Evolutionary conservation across 2,888 invertebrate genomes (phyloP).

Genomic region (Dioctria rufipes): DNA sequence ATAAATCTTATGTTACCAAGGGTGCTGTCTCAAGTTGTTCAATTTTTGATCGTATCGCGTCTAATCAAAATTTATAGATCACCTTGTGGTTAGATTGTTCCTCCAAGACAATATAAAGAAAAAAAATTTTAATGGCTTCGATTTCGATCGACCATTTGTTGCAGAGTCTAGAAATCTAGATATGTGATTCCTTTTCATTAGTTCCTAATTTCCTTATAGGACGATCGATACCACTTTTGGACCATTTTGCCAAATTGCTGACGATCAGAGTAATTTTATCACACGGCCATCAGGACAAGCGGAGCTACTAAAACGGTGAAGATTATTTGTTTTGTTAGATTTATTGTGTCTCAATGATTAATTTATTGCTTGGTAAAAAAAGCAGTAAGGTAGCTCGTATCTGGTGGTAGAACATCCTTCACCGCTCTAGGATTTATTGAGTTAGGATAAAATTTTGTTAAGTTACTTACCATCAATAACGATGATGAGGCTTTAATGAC

Average conservation of each 20-base stretch:
- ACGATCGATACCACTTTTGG: background rate
- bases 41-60: slow-evolving; percentile 14
- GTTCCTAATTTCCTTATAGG: background rate
- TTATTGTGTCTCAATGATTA: slow-evolving; percentile 8
- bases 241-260: slow-evolving; percentile 39
- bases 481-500: slow-evolving; percentile 45
- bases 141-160: background rate
- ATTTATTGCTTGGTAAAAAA: slow-evolving; percentile 15
- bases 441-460: slow-evolving; percentile 1
- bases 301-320: slow-evolving; percentile 2
- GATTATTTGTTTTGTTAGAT: slow-evolving; percentile 15
- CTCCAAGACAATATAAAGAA: background rate
- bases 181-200: background rate
- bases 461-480: slow-evolving; percentile 20
- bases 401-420: background rate
- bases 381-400: slow-evolving; percentile 25
- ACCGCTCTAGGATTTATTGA: slow-evolving; percentile 25
- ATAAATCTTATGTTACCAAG: slow-evolving; percentile 40
- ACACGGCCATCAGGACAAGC: slow-evolving; percentile 1
- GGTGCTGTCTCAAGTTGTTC: slow-evolving; percentile 8
- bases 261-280: slow-evolving; percentile 14
- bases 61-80: slow-evolving; percentile 44
- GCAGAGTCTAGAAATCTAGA: background rate
- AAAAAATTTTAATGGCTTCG: background rate
- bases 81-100: slow-evolving; percentile 14